Evolutionary conservation across 2,113 vertebrate species (phyloP).

Genomic region (Mobula birostris): DNA sequence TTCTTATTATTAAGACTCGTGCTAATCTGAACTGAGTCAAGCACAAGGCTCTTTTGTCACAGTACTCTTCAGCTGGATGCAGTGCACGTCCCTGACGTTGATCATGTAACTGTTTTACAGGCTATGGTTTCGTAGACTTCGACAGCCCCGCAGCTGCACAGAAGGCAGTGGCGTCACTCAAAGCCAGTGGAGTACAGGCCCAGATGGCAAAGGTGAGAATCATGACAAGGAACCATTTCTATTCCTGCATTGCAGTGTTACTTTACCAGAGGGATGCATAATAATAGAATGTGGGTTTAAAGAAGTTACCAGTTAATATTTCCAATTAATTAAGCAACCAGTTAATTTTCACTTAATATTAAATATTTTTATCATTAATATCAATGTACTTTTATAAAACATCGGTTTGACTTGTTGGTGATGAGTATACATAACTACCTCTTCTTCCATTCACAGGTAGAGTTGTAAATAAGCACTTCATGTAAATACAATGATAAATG

Average conservation of each 20-base stretch:
- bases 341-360: no score
- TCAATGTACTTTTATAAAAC: not conserved
- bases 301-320: no score
- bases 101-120: conserved; percentile 54
- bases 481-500: no score
- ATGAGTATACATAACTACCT: not conserved
- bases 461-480: no score
- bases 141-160: conserved; percentile 97
- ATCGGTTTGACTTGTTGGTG: not conserved
- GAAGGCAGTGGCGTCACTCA: conserved; percentile 94
- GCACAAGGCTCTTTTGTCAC: not conserved
- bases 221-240: conserved; percentile 6
- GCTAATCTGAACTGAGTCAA: not conserved
- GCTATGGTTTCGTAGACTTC: conserved; percentile 98
- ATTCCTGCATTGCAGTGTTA: not conserved
- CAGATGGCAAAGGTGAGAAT: conserved; percentile 96
- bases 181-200: conserved; percentile 93
- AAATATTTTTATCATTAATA: no score
- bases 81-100: not conserved
- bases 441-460: not conserved
- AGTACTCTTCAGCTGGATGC: not conserved
- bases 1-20: not conserved
- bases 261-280: not conserved
- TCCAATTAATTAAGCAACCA: no score
- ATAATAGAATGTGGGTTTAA: not conserved